Evolutionary conservation across 1,140 invertebrate genomes (phyloP), one percentile per base, ranked within the genome.

Genomic region (Drosophila kanapiae): DNA sequence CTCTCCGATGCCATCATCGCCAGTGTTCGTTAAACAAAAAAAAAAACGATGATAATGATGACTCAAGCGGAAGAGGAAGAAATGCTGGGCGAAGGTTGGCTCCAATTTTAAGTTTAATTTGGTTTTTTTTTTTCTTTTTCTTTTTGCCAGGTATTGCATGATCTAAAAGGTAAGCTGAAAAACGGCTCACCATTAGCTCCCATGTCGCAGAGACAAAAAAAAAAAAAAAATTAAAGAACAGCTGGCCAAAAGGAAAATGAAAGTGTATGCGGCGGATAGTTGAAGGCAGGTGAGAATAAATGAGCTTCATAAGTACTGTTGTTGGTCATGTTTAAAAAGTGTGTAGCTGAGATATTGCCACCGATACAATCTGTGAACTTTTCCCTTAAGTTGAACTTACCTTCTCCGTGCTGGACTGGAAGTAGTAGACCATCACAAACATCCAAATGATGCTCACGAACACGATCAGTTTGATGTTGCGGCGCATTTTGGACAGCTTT

Each of bases 391-490:
- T n/a, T n/a, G n/a, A 10, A 75, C 91, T 91, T 65, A 93, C 92
- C 92, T 93, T 93, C 58, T 92, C 91, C 33, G 91, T 93, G 69
- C 80, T 93, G 75, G 92, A 78, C 69, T 93, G 92, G 62, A 93
- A 93, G 71, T 92, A 93, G 64, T 93, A 93, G 54, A 93, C 83
- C 91, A 93, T 91, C 47, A 93, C 83, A 61, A 93, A 93, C 92
- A 93, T 92, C 92, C 92, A 93, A 47, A 92, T 91, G 69, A 92
- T 78, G 83, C 85, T 92, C 47, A 92, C 92, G 72, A 93, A 93
- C 14, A 92, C 90, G 62, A 93, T 86, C 67, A 93, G 68, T 88
- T 93, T 93, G 33, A 93, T 92, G 57, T 93, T 93, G 62, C 92
- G 85, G 49, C 92, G 92, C 92, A 93, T 93, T 53, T 76, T 91